Base-by-base conservation (phyloP, 2,113 vertebrate genomes). In the Nipponia nippon region DNA sequence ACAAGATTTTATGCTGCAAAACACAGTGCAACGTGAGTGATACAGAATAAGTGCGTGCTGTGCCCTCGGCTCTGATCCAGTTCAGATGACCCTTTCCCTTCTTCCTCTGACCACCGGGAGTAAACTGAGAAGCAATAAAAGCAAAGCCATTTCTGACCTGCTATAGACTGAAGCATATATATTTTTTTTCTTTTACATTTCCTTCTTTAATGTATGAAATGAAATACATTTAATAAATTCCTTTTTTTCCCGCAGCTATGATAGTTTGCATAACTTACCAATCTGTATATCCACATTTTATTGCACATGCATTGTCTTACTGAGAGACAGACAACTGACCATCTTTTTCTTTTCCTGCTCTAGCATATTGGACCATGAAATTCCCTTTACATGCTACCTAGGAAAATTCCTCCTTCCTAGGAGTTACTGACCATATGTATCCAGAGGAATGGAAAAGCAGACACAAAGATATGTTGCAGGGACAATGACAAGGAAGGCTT, bases 211-310 rank as follows among this genome's bases (percentile, higher is more conserved):
- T 52, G 2, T 14, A 56, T 26, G 5, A 73, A 69, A 87, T 61
- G 3, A 52, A 91, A 47, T 19, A 50, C 7, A 26, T 53, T 44
- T 49, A 36, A 36, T 49, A 32, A n/a, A 32, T 23, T 59, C 11
- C 0, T 59, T 26, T 34, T 8, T 29, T 10, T 3, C 1, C 2
- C 1, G 3, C 30, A 70, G 18, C 22, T 34, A 30, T 1, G 2
- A 67, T 9, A 27, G 16, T 23, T 73, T 84, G 30, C 26, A 30
- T 52, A 75, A 72, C 1, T 58, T 61, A 29, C 13, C 8, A 26
- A 26, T n/a, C 6, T 56, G 13, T 62, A 78, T 50, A 82, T 56
- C 5, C 13, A 52, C 36, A 61, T 61, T 61, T 81, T 65, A 62
- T 36, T 93, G n/a, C n/a, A 72, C 7, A 46, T 10, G 7, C 12